Percentiles rank a stretch among this genome's conserved stretches.
Evolutionary conservation across 2,113 vertebrate species (phyloP).

Genomic region (Gulo gulo): DNA sequence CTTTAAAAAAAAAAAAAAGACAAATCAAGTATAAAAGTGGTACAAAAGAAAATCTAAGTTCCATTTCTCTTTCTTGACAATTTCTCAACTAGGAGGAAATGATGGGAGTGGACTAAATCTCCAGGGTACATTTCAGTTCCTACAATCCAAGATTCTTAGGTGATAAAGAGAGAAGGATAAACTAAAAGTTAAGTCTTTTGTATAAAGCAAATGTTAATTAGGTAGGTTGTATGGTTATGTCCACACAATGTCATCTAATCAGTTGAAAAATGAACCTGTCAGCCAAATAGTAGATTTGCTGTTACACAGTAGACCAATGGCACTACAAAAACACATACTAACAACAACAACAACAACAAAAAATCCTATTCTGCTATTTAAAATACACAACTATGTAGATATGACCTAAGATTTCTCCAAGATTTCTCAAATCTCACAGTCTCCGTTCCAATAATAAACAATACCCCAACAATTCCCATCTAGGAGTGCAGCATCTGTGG

Average conservation of each 20-base stretch:
- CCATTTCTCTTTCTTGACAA: background rate
- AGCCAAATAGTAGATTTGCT: background rate
- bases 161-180: background rate
- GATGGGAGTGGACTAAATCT: background rate
- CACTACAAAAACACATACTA: background rate
- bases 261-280: background rate
- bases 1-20: background rate
- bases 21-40: background rate
- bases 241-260: background rate
- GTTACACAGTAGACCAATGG: background rate
- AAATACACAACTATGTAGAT: background rate
- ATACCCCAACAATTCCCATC: background rate
- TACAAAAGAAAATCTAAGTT: background rate
- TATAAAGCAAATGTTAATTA: slow-evolving; percentile 37
- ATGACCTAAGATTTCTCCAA: background rate
- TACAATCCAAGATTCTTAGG: background rate
- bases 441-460: slow-evolving; percentile 43
- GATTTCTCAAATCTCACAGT: slow-evolving; percentile 11
- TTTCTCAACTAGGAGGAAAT: slow-evolving; percentile 17
- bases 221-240: background rate
- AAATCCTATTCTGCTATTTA: background rate
- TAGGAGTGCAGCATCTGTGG: fast-evolving
- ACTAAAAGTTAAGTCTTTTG: background rate
- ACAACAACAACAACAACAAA: background rate
- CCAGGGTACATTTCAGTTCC: background rate